These are phyloP conservation scores for Perca flavescens DNA, from an alignment of 2,113 vertebrate species.

Conservation along the genomic window DNA sequence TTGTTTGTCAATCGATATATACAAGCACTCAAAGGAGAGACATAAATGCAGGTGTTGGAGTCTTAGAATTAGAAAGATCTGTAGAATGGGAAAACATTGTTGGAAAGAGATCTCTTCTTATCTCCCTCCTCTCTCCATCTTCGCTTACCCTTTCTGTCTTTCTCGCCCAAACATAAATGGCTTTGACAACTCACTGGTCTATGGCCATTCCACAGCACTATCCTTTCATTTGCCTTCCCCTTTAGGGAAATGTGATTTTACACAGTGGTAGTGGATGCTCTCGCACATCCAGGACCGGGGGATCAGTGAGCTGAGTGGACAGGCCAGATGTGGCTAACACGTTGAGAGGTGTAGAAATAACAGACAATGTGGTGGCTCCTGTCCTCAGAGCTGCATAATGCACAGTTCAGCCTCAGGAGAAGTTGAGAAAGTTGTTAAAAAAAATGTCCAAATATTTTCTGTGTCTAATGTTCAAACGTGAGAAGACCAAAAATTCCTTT, in stretches of 20 bases:
- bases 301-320: slow-evolving; percentile 74
- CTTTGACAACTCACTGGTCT: slow-evolving; percentile 90
- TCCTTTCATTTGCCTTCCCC: slow-evolving; percentile 88
- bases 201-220: slow-evolving; percentile 84
- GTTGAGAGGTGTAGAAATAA: slow-evolving; percentile 16
- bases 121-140: slow-evolving; percentile 28
- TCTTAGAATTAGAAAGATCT: slow-evolving; percentile 7
- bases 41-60: slow-evolving; percentile 36
- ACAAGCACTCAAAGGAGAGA: slow-evolving; percentile 19
- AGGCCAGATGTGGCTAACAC: slow-evolving; percentile 78
- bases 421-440: not conserved
- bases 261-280: slow-evolving; percentile 74
- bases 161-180: slow-evolving; percentile 80
- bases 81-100: slow-evolving; percentile 15
- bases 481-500: not conserved
- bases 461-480: not conserved
- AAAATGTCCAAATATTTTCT: not conserved
- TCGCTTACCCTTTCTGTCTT: slow-evolving; percentile 40
- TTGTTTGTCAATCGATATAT: slow-evolving; percentile 59
- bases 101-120: slow-evolving; percentile 28
- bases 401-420: not conserved
- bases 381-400: not conserved
- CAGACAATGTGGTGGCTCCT: slow-evolving; percentile 55
- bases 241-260: slow-evolving; percentile 87
- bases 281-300: slow-evolving; percentile 33